Evolutionary conservation across 2,888 invertebrate genomes (phyloP), one percentile per base, ranked within the genome.

Genomic region (Pimpla rufipes): DNA sequence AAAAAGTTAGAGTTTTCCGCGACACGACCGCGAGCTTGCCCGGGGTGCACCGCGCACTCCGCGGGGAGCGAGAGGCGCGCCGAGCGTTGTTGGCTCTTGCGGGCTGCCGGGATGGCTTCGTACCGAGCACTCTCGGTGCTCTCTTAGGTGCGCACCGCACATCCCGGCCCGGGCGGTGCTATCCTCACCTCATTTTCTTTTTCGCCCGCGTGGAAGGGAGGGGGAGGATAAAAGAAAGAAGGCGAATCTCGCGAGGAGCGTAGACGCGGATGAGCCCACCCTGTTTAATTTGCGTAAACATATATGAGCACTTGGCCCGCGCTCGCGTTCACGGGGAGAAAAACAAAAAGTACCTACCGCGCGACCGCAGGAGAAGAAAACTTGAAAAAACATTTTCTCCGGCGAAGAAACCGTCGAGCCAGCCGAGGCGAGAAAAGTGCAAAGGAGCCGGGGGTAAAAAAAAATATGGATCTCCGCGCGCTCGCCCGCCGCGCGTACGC

Each of bases 211-310:
- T n/a, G n/a, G 68, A 57, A 40, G 52, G 64, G 42, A 64, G 5
- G 5, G 73, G 70, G 68, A 23, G 62, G 50, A 57, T n/a, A 57
- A 59, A 79, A 76, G 29, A 29, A 5, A 2, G 29, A 29, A 29
- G 29, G 29, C 29, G 5, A 80, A 55, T 23, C 66, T 68, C 47
- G 40, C 11, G 42, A 47, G 21, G 45, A 78, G 68, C 37, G 18
- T 42, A 64, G 37, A 57, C n/a, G 66, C 42, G 42, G 70, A 67
- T 59, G 23, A 76, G 55, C 42, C 52, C 40, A 10, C 37, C 68
- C 76, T 82, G 73, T 81, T 83, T 85, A 84, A 82, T 86, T 83
- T 83, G 68, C 81, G 85, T 68, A 77, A 81, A 79, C 71, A 77
- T 68, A 77, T 74, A 83, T 70, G 85, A 83, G 73, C 68, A 76